Evolutionary conservation across 2,113 vertebrate genomes (phyloP).

Genomic region (Grammomys surdaster): DNA sequence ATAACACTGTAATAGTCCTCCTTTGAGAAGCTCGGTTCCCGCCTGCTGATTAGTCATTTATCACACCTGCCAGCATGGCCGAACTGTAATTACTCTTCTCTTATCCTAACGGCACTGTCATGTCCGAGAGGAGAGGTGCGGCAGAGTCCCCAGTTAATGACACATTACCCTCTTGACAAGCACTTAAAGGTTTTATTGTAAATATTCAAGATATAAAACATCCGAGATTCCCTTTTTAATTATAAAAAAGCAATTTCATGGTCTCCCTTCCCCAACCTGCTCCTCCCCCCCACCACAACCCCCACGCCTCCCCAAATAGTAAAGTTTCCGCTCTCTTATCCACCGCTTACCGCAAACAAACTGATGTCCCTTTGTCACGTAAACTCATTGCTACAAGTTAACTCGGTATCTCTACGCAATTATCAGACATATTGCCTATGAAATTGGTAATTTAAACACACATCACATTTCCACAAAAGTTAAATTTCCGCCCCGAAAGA

Average conservation of each 20-base stretch:
- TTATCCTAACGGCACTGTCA: conserved; percentile 98
- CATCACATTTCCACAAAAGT: conserved; percentile 87
- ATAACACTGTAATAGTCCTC: conserved; percentile 99
- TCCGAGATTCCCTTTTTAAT: conserved; percentile 92
- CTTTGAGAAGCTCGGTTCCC: conserved; percentile 97
- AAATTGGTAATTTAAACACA: conserved; percentile 87
- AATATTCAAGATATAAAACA: conserved; percentile 92
- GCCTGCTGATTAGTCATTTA: conserved; percentile 99
- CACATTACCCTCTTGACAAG: conserved; percentile 92
- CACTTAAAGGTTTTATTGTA: conserved; percentile 91
- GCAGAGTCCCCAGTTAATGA: conserved; percentile 91
- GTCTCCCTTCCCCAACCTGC: conserved; percentile 71
- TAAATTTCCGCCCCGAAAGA: conserved; percentile 86
- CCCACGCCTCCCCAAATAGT: conserved; percentile 78
- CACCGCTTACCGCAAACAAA: conserved; percentile 85
- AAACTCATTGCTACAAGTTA: conserved; percentile 84
- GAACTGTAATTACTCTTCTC: conserved; percentile 99
- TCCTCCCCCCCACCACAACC: neutral
- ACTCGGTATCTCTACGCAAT: conserved; percentile 87
- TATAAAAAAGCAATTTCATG: conserved; percentile 91
- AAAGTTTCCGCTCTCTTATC: conserved; percentile 85
- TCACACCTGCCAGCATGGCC: conserved; percentile 99
- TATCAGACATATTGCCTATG: conserved; percentile 87
- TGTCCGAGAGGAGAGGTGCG: conserved; percentile 93
- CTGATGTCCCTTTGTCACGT: conserved; percentile 82